These are phyloP conservation scores for Ancistrus triradiatus DNA, from an alignment of 2,113 vertebrate genomes.

Conservation along the genomic window DNA sequence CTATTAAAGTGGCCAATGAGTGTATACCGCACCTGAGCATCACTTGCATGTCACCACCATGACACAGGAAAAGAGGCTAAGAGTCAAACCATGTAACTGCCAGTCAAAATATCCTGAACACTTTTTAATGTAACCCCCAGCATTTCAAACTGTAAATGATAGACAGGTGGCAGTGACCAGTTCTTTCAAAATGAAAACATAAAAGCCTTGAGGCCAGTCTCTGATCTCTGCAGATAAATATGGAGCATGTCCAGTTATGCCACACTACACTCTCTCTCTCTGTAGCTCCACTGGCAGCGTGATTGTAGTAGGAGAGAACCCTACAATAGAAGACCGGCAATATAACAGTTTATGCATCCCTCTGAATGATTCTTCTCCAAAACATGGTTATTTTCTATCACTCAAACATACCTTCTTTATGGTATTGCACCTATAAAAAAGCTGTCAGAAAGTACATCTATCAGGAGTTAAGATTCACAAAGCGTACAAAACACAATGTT, in stretches of 20 bases:
- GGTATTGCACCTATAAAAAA: conserved; percentile 31
- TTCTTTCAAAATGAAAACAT: conserved; percentile 22
- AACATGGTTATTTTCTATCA: conserved; percentile 51
- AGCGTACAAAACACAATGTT: background rate
- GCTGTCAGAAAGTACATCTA: conserved; percentile 7
- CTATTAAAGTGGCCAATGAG: too few species aligned
- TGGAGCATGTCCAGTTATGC: conserved; percentile 17
- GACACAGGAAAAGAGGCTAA: conserved; percentile 31
- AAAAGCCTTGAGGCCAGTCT: conserved; percentile 17
- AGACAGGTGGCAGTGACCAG: conserved; percentile 33
- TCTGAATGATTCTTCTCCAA: conserved; percentile 38
- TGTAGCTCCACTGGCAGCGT: conserved; percentile 51
- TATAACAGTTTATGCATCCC: conserved; percentile 44
- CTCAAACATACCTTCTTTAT: conserved; percentile 36
- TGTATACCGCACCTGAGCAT: too few species aligned
- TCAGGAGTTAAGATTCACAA: conserved; percentile 2
- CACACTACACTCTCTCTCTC: conserved; percentile 41
- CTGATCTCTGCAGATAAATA: conserved; percentile 16
- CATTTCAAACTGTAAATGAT: conserved; percentile 37
- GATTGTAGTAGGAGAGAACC: conserved; percentile 43
- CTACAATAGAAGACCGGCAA: conserved; percentile 43
- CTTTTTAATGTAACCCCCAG: conserved; percentile 56
- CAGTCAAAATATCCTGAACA: conserved; percentile 35
- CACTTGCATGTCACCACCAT: background rate
- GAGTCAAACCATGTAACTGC: conserved; percentile 4